Evolutionary conservation across 2,888 invertebrate species (phyloP).

Genomic region (Tetheella fluctuosa): DNA sequence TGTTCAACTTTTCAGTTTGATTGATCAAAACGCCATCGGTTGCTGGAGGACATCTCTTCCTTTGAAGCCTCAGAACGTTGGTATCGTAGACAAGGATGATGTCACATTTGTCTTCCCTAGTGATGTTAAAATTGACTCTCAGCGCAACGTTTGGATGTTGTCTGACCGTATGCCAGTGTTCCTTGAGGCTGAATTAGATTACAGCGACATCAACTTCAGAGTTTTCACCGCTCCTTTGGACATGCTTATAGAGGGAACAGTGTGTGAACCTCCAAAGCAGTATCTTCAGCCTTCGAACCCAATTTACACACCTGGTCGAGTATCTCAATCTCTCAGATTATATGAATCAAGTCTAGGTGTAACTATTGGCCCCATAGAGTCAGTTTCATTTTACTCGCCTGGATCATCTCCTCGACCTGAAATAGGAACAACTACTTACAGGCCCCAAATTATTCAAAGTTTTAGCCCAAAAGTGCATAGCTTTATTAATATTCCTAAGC

Average conservation of each 20-base stretch:
- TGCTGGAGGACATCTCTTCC: constrained; percentile 91
- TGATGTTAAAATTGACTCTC: constrained; percentile 90
- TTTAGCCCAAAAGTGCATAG: constrained; percentile 42
- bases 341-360: constrained; percentile 34
- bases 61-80: constrained; percentile 87
- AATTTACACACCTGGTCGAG: not conserved
- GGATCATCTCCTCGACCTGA: constrained; percentile 26
- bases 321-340: constrained; percentile 27
- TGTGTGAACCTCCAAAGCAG: constrained; percentile 83
- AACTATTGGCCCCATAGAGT: constrained; percentile 28
- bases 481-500: constrained; percentile 47
- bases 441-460: constrained; percentile 35
- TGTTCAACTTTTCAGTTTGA: constrained; percentile 89
- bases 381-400: constrained; percentile 29
- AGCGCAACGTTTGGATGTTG: constrained; percentile 90
- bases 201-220: constrained; percentile 90
- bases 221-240: constrained; percentile 89
- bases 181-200: constrained; percentile 87
- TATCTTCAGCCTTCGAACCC: constrained; percentile 22
- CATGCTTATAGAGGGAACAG: constrained; percentile 87
- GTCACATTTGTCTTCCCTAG: constrained; percentile 90
- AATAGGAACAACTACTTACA: constrained; percentile 20
- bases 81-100: constrained; percentile 89
- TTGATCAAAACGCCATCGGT: constrained; percentile 92
- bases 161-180: constrained; percentile 93